Evolutionary conservation across 2,888 invertebrate genomes (phyloP), one percentile per base, ranked within the genome.

Genomic region (Odontothrips loti): DNA sequence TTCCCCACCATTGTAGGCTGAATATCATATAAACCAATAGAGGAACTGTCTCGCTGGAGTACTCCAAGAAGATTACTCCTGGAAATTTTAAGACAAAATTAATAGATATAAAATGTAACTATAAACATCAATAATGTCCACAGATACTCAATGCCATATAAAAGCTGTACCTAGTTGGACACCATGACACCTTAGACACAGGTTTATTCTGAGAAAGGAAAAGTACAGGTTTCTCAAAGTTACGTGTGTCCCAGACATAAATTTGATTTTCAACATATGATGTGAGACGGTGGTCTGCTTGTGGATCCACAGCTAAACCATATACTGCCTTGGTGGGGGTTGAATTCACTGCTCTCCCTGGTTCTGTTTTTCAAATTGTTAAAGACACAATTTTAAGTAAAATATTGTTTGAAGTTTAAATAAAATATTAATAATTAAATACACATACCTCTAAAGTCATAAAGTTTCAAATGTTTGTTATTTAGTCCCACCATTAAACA

Each of bases 401-500:
- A 80, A 58, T n/a, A n/a, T 17, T 47, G 17, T 48, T 47, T 17
- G 27, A 20, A 23, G 34, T 86, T 80, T 80, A 79, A 11, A 48
- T 23, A 58, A 51, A 51, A 15, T 80, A n/a, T 79, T 51, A 82
- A 68, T 17, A 17, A 12, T 27, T 6, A 11, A 6, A 75, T 47
- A 79, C 58, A 82, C 85, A 85, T 87, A 96, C 97, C 96, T 90
- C 97, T 90, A 8, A 97, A 90, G 88, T 98, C 98, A 86, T 95
- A 94, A 58, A 98, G 90, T 87, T 95, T 95, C 79, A 98, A 92
- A 85, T 93, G 92, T 85, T 97, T 97, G 85, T 93, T 91, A 87
- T 96, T 97, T 91, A 96, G 94, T 79, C 97, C 97, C n/a, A 95
- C 93, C 1, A 96, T 92, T 51, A 97, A 90, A 3, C 94, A 91